These are phyloP conservation scores for Conopomorpha cramerella DNA, from an alignment of 1,140 invertebrate species.

Conservation along the genomic window DNA sequence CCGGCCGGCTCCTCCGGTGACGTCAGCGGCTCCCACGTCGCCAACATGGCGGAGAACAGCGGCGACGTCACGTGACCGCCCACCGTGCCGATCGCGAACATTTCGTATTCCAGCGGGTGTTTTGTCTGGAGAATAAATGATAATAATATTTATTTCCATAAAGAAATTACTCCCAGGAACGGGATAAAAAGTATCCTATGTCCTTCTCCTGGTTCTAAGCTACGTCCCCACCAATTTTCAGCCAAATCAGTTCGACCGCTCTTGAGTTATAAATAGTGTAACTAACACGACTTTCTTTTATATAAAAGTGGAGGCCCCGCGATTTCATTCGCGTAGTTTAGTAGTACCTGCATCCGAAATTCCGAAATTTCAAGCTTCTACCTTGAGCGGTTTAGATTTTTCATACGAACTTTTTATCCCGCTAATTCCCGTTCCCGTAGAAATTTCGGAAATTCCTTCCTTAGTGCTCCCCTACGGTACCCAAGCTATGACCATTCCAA, in stretches of 20 bases:
- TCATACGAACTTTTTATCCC: background rate
- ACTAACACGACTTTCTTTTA: background rate
- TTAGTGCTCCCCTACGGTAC: slow-evolving; percentile 64
- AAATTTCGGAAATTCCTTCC: background rate
- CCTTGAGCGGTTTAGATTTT: no score
- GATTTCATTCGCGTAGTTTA: no score
- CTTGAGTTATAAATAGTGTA: background rate
- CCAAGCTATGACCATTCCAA: slow-evolving; percentile 69
- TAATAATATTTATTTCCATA: background rate
- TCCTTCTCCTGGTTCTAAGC: background rate
- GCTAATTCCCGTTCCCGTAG: background rate
- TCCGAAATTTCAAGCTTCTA: no score
- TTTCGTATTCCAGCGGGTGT: slow-evolving; percentile 37
- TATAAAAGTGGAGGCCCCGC: background rate
- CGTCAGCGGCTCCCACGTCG: slow-evolving; percentile 33
- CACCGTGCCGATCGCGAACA: slow-evolving; percentile 34
- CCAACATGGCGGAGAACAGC: slow-evolving; percentile 12
- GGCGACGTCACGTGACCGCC: slow-evolving; percentile 27
- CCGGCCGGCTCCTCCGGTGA: slow-evolving; percentile 22
- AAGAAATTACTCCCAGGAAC: background rate
- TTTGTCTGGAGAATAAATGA: slow-evolving; percentile 17
- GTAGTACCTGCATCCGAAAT: no score
- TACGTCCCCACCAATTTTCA: background rate
- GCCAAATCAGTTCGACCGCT: background rate
- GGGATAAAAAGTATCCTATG: background rate